phyloP scores from a whole-genome alignment of 2,888 invertebrate genomes.

The Pyralis farinalis region DNA sequence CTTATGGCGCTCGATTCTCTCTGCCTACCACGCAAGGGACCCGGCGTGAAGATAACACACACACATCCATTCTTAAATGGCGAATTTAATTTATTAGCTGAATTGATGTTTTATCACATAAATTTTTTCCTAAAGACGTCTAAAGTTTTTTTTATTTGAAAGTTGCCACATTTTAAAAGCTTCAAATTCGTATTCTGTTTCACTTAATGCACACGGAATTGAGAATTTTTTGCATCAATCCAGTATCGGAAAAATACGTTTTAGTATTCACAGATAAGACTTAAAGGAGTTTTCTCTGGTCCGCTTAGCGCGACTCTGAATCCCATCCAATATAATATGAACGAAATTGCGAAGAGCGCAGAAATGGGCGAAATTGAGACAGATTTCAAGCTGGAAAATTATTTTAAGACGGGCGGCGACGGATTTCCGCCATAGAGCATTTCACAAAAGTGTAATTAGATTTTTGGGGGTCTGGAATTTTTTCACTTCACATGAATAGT shows the following conservation, averaged over 20 bases:
- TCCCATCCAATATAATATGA: slow-evolving; percentile 43
- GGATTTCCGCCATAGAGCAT: slow-evolving; percentile 53
- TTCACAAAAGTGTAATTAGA: slow-evolving; percentile 41
- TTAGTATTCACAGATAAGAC: slow-evolving; percentile 14
- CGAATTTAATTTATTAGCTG: too few relatives aligned
- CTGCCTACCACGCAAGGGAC: too few relatives aligned
- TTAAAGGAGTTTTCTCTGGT: slow-evolving; percentile 18
- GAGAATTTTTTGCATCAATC: not conserved
- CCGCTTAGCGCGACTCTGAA: slow-evolving; percentile 19
- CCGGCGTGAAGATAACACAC: too few relatives aligned
- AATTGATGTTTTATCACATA: too few relatives aligned
- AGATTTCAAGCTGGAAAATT: slow-evolving; percentile 57
- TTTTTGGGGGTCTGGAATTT: slow-evolving; percentile 19
- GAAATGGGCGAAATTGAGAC: slow-evolving; percentile 55
- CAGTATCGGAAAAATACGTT: slow-evolving; percentile 10
- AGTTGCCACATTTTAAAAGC: too few relatives aligned
- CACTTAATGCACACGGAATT: too few relatives aligned
- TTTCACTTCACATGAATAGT: not conserved
- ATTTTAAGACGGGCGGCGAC: slow-evolving; percentile 44
- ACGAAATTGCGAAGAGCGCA: slow-evolving; percentile 47
- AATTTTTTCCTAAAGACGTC: too few relatives aligned
- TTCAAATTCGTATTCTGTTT: too few relatives aligned
- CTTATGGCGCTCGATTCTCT: too few relatives aligned
- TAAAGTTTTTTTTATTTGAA: too few relatives aligned
- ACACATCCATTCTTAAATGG: too few relatives aligned